These are phyloP conservation scores for Lycaena phlaeas DNA, from an alignment of 2,888 invertebrate species.

Conservation along the genomic window DNA sequence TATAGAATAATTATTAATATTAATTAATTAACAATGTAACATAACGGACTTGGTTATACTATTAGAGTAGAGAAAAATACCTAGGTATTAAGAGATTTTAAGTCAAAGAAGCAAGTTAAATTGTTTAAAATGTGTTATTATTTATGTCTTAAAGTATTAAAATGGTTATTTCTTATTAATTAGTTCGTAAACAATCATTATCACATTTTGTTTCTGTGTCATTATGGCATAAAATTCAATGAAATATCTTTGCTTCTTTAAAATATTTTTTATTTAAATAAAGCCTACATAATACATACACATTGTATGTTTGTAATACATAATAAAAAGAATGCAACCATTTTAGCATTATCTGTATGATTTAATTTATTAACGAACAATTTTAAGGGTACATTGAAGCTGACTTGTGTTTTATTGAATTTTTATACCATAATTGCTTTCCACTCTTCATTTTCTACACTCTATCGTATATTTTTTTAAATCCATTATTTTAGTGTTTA, in stretches of 20 bases:
- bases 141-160: constrained; percentile 74
- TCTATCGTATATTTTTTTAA: constrained; percentile 49
- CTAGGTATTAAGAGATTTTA: constrained; percentile 64
- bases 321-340: no score
- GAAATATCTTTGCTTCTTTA: constrained; percentile 25
- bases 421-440: constrained; percentile 40
- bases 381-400: no score
- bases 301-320: background rate
- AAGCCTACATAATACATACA: no score
- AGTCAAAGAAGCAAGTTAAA: constrained; percentile 73
- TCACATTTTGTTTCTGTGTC: constrained; percentile 51
- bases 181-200: constrained; percentile 69
- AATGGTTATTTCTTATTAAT: constrained; percentile 74
- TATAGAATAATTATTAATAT: constrained; percentile 45
- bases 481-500: constrained; percentile 9
- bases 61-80: constrained; percentile 68
- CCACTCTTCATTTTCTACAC: constrained; percentile 58
- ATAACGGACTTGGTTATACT: constrained; percentile 70
- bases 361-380: no score
- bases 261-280: background rate
- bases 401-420: constrained; percentile 55
- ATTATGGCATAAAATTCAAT: constrained; percentile 48
- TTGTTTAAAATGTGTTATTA: constrained; percentile 74
- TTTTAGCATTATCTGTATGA: no score
- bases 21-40: constrained; percentile 45